A percentile compares a stretch with the other conserved stretches of the same genome.
Evolutionary conservation across 2,797 vertebrate species (phyloP).

Genomic region (Hyperoplus immaculatus): DNA sequence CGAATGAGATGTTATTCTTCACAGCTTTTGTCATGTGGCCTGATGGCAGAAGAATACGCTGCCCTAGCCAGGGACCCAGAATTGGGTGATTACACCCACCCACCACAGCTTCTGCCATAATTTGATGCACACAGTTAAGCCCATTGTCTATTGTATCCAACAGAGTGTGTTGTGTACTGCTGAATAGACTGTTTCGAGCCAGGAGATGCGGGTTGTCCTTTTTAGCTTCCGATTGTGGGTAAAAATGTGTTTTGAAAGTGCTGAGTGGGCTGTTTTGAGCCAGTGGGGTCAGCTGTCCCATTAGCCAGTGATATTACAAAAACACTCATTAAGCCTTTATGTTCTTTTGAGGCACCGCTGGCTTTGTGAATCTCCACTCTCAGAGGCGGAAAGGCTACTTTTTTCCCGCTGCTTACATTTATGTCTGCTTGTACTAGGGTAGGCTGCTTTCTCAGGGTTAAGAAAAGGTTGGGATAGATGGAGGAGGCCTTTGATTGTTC

Average conservation of each 20-base stretch:
- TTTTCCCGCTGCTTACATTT: conserved; percentile 45
- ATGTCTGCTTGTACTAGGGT: conserved; percentile 54
- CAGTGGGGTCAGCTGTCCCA: conserved; percentile 74
- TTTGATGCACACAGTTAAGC: conserved; percentile 57
- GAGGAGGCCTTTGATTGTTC: conserved; percentile 69
- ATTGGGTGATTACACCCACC: conserved; percentile 38
- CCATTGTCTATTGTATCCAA: conserved; percentile 61
- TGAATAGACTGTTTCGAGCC: conserved; percentile 61
- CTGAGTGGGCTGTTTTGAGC: conserved; percentile 68
- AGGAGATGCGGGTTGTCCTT: conserved; percentile 67
- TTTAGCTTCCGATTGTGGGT: conserved; percentile 65
- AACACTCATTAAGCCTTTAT: conserved; percentile 78
- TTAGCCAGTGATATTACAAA: conserved; percentile 74
- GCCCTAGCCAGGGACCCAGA: conserved; percentile 28
- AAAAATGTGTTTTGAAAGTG: conserved; percentile 69
- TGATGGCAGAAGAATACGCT: conserved; percentile 16
- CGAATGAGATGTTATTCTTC: conserved; percentile 9
- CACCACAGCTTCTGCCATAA: conserved; percentile 43
- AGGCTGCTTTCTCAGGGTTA: conserved; percentile 67
- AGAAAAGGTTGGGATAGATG: conserved; percentile 75
- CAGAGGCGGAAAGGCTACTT: conserved; percentile 58
- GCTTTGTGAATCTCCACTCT: conserved; percentile 62
- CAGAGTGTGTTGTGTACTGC: conserved; percentile 49
- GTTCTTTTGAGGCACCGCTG: conserved; percentile 49
- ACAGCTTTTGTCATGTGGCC: conserved; percentile 16